These are phyloP conservation scores for Beaufortia kweichowensis DNA, from an alignment of 2,113 vertebrate species.

Conservation along the genomic window DNA sequence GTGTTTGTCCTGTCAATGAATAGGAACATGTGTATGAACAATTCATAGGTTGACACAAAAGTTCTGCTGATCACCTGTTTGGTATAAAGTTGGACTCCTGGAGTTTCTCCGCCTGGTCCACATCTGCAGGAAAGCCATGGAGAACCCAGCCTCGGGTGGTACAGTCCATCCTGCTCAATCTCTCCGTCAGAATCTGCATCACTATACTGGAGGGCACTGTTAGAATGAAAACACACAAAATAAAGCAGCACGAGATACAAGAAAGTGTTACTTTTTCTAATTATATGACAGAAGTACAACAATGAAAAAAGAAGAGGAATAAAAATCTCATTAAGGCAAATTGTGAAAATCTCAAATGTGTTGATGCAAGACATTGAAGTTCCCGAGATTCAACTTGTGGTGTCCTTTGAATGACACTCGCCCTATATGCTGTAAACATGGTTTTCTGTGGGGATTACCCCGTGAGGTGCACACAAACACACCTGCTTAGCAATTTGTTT, in stretches of 20 bases:
- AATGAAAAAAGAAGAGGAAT: neutral
- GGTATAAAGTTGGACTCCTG: constrained; percentile 64
- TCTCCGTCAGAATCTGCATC: constrained; percentile 72
- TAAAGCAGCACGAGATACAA: too few relatives aligned
- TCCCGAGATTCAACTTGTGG: neutral
- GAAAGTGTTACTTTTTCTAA: too few relatives aligned
- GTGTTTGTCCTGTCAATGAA: neutral
- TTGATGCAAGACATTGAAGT: constrained; percentile 7
- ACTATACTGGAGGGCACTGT: constrained; percentile 81
- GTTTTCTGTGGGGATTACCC: constrained; percentile 18
- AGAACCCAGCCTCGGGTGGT: constrained; percentile 78
- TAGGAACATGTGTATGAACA: neutral
- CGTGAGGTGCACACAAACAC: constrained; percentile 12
- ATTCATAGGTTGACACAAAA: neutral
- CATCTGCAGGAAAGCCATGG: constrained; percentile 74
- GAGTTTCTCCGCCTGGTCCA: constrained; percentile 74
- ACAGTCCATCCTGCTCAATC: constrained; percentile 76
- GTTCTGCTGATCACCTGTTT: constrained; percentile 77
- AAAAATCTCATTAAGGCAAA: constrained; percentile 26
- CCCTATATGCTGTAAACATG: constrained; percentile 41
- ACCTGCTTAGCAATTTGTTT: constrained; percentile 19
- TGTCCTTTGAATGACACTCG: constrained; percentile 37
- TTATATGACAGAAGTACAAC: constrained; percentile 10
- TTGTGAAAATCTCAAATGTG: neutral
- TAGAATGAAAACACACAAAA: constrained; percentile 8